Percentiles rank a stretch among this genome's conserved stretches.
Conservation (phyloP, 2,113 vertebrate genomes). For the Misgurnus anguillicaudatus region DNA sequence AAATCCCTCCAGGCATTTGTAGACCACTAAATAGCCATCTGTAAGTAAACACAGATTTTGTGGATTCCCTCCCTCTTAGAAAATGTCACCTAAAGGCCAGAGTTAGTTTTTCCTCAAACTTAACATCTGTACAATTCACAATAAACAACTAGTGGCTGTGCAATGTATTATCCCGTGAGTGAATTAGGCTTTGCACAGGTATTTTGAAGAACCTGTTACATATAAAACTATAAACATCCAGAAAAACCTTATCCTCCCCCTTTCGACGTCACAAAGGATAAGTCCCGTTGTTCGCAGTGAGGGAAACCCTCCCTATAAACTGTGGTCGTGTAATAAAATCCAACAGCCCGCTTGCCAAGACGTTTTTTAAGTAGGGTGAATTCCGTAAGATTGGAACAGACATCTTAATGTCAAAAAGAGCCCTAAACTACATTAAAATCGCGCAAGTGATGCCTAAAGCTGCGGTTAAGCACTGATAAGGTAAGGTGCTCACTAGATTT, state of each 20-base stretch:
- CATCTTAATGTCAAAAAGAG: too few species aligned
- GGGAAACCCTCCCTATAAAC: not conserved
- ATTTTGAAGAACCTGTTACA: too few species aligned
- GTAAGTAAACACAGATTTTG: constrained; percentile 39
- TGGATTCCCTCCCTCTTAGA: not conserved
- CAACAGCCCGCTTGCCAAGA: too few species aligned
- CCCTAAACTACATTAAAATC: too few species aligned
- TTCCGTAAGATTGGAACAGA: too few species aligned
- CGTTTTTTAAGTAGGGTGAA: too few species aligned
- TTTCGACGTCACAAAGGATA: not conserved
- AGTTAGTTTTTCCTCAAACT: not conserved
- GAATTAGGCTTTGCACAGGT: not conserved
- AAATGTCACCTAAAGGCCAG: not conserved
- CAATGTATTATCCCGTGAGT: not conserved
- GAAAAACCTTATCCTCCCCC: not conserved
- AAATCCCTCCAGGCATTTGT: not conserved
- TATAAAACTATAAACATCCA: too few species aligned
- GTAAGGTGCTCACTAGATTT: too few species aligned
- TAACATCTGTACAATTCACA: not conserved
- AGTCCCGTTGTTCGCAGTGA: not conserved
- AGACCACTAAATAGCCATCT: constrained; percentile 54
- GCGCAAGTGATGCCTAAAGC: too few species aligned
- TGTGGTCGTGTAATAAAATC: too few species aligned
- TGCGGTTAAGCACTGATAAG: too few species aligned
- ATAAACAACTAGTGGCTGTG: not conserved